Conservation (phyloP, 2,797 vertebrate genomes). For the Microtus obscurus region DNA sequence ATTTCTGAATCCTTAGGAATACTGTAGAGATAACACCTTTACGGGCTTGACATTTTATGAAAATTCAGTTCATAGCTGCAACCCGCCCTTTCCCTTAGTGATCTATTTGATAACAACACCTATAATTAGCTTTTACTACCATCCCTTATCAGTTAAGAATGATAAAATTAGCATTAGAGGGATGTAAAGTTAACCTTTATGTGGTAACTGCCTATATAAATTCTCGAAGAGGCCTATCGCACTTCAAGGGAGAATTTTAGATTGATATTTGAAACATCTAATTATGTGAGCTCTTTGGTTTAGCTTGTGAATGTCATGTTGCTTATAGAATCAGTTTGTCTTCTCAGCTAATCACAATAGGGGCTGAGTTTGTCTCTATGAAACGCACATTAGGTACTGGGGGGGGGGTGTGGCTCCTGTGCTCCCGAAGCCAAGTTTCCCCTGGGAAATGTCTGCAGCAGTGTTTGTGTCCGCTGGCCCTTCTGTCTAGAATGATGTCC, state of each 20-base stretch:
- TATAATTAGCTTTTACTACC: slow-evolving; percentile 36
- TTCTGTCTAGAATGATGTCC: not conserved
- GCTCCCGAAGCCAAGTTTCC: not conserved
- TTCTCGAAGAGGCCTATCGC: not conserved
- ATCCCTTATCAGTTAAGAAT: not conserved
- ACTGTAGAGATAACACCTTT: slow-evolving; percentile 49
- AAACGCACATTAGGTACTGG: not conserved
- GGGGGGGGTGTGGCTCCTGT: not conserved
- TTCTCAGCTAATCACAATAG: slow-evolving; percentile 10
- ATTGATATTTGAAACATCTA: slow-evolving; percentile 45
- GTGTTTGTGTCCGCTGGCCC: not conserved
- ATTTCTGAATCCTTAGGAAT: slow-evolving; percentile 45
- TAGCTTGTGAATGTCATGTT: slow-evolving; percentile 63
- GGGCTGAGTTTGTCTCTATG: not conserved
- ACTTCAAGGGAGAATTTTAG: slow-evolving; percentile 53
- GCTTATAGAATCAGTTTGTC: slow-evolving; percentile 38
- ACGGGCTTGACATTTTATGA: slow-evolving; percentile 64
- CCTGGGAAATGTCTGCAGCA: not conserved
- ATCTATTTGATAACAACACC: slow-evolving; percentile 1
- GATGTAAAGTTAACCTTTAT: slow-evolving; percentile 32
- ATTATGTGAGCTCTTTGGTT: slow-evolving; percentile 46
- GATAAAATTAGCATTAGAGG: slow-evolving; percentile 45
- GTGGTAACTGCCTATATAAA: not conserved
- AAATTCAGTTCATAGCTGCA: slow-evolving; percentile 26
- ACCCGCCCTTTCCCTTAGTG: slow-evolving; percentile 10